Evolutionary conservation across 2,888 invertebrate genomes (phyloP).

Genomic region (Hedychridium roseum): DNA sequence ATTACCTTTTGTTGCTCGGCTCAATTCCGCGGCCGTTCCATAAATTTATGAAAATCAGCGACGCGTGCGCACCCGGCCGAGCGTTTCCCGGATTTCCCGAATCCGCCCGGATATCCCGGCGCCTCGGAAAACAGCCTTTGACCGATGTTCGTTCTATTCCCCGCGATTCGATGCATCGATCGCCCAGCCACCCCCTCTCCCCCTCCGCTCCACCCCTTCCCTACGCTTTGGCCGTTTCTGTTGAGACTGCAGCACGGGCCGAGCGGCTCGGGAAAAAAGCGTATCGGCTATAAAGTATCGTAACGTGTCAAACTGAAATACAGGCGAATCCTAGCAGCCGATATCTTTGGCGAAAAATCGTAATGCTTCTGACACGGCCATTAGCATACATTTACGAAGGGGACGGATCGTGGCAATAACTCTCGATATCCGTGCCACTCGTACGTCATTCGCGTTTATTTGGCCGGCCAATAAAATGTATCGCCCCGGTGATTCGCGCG

Average conservation of each 20-base stretch:
- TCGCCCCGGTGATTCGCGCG: slow-evolving; percentile 1
- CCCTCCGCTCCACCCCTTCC: neutral
- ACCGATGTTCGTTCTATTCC: slow-evolving; percentile 10
- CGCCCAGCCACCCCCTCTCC: neutral
- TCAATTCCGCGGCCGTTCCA: slow-evolving; percentile 22
- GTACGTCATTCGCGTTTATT: slow-evolving; percentile 32
- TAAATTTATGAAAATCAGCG: slow-evolving; percentile 44
- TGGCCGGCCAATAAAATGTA: slow-evolving; percentile 23
- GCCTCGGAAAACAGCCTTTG: slow-evolving; percentile 17
- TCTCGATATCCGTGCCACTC: slow-evolving; percentile 11
- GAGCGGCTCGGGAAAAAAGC: slow-evolving; percentile 6
- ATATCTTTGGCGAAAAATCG: slow-evolving; percentile 19
- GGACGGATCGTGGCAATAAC: slow-evolving; percentile 19
- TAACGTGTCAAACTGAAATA: slow-evolving; percentile 15
- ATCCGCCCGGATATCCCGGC: slow-evolving; percentile 16
- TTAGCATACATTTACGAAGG: slow-evolving; percentile 31
- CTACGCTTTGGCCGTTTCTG: neutral
- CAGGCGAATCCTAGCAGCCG: neutral
- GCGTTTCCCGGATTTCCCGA: slow-evolving; percentile 22
- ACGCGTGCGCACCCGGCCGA: slow-evolving; percentile 25
- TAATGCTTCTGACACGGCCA: slow-evolving; percentile 17
- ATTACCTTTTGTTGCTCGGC: slow-evolving; percentile 31
- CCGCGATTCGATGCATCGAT: slow-evolving; percentile 14
- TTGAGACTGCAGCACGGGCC: too few relatives aligned
- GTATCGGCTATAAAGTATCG: slow-evolving; percentile 11